Evolutionary conservation across 2,888 invertebrate species (phyloP).

Genomic region (Plagodis pulveraria): DNA sequence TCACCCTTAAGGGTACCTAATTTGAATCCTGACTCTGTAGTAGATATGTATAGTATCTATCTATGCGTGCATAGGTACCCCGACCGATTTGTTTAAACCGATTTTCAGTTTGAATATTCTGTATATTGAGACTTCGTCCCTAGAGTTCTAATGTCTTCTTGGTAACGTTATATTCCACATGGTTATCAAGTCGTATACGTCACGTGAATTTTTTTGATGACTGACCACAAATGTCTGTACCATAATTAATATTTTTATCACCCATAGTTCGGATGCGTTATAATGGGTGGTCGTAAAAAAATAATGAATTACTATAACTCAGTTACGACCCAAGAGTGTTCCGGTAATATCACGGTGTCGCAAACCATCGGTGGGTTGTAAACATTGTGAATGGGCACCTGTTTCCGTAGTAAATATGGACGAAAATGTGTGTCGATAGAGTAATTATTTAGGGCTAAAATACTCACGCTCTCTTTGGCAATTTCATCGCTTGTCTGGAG

Average conservation of each 20-base stretch:
- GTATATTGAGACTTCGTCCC: no score
- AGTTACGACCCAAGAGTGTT: conserved; percentile 10
- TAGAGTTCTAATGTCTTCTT: no score
- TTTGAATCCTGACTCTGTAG: no score
- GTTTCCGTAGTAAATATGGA: conserved; percentile 9
- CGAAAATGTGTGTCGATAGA: neutral
- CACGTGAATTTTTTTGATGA: conserved; percentile 12
- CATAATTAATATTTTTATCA: conserved; percentile 28
- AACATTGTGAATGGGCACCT: conserved; percentile 15
- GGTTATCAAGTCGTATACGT: no score
- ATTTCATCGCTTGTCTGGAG: no score
- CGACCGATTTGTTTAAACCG: no score
- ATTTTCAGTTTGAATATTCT: no score
- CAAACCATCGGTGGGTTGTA: conserved; percentile 8
- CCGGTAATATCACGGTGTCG: conserved; percentile 11
- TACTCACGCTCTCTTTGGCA: no score
- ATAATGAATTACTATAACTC: conserved; percentile 25
- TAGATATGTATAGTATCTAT: no score
- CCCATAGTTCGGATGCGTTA: conserved; percentile 25
- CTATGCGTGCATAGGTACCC: no score
- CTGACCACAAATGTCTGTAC: conserved; percentile 22
- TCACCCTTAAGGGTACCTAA: no score
- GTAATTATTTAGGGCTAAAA: neutral
- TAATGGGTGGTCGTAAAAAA: conserved; percentile 26
- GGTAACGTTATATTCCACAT: no score